A percentile compares a stretch with the other conserved stretches of the same genome.
Conservation (phyloP, 2,888 invertebrate species). For the Bibio marci region DNA sequence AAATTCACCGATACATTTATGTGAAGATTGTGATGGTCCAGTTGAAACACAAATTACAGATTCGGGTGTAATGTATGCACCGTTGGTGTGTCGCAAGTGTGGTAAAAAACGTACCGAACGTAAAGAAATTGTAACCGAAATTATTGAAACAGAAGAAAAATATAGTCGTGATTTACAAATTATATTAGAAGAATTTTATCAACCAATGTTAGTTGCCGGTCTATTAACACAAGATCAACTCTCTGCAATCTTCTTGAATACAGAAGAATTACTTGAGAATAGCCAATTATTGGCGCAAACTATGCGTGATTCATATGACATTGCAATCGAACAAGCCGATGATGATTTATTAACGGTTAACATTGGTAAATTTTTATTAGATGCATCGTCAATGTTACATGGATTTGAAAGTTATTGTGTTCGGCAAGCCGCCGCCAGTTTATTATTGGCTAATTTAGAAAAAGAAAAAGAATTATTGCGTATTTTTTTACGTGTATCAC, state of each 20-base stretch:
- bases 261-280: constrained; percentile 79
- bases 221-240: constrained; percentile 81
- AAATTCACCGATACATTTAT: constrained; percentile 47
- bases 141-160: constrained; percentile 90
- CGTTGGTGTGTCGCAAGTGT: constrained; percentile 75
- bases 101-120: constrained; percentile 74
- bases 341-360: constrained; percentile 77
- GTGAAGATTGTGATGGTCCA: constrained; percentile 69
- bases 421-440: constrained; percentile 76
- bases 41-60: constrained; percentile 61
- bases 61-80: constrained; percentile 53
- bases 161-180: constrained; percentile 87
- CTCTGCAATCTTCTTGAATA: constrained; percentile 81
- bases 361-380: constrained; percentile 77
- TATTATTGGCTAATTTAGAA: constrained; percentile 75
- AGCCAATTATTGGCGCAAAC: constrained; percentile 73
- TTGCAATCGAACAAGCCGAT: constrained; percentile 63
- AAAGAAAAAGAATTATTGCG: constrained; percentile 86
- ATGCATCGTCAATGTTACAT: constrained; percentile 82
- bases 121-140: constrained; percentile 87
- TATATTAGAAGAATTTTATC: constrained; percentile 81
- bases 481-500: constrained; percentile 88
- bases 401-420: constrained; percentile 93
- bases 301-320: constrained; percentile 71
- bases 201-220: constrained; percentile 85